Evolutionary conservation across 2,113 vertebrate species (phyloP), one percentile per base, ranked within the genome.

Genomic region (Microcebus ravelobensis): DNA sequence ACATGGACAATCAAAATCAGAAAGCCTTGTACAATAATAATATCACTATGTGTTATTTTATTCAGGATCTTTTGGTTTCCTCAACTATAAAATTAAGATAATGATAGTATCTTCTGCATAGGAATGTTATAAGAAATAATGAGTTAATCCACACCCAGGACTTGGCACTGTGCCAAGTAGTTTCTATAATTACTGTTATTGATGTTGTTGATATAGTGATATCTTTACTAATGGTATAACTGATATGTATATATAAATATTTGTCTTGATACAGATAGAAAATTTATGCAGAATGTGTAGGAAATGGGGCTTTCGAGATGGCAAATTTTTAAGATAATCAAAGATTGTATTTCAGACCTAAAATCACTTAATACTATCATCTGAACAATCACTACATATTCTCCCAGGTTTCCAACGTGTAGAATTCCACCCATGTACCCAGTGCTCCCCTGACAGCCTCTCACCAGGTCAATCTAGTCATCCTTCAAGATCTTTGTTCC

Each of bases 361-460:
- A 84, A 87, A 76, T 63, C 63, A 94, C n/a, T 61, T 86, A 50
- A 65, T 14, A 88, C 89, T 31, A 14, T 91, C 59, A 57, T 95
- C 73, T 67, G 73, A 94, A 48, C 10, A 90, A 65, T 73, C 74
- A 92, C 7, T 25, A 17, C 29, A 71, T 70, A 83, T 48, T 65
- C 39, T 61, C 88, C 42, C 36, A 73, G 3, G 15, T 63, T n/a
- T 89, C 15, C 36, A 73, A 1, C 15, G 27, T 31, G 25, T 9
- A 68, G 50, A 57, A 52, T 83, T 61, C 42, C 29, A 83, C 55
- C 42, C 65, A 2, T 3, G 29, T 29, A 29, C 9, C 12, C 15
- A 79, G 42, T 3, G 6, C 11, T 42, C 34, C 57, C 73, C n/a
- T 42, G 15, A 23, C 3, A 34, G 27, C 4, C 55, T 21, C 5